Evolutionary conservation across 2,797 vertebrate genomes (phyloP).

Genomic region (Miichthys miiuy): DNA sequence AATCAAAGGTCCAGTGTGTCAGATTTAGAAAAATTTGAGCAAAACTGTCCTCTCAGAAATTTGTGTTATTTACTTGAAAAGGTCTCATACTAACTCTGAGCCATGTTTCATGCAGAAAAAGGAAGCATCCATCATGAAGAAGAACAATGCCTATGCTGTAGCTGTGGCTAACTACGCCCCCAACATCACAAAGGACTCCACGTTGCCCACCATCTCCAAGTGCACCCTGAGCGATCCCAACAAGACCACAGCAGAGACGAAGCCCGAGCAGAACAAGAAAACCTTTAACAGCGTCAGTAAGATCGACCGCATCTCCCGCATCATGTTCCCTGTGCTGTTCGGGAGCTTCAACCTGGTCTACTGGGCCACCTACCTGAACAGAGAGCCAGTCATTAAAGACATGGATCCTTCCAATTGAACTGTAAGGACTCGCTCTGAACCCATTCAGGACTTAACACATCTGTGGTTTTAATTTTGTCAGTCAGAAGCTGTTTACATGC

Average conservation of each 20-base stretch:
- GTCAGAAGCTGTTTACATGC: not conserved
- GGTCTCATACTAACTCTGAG: not conserved
- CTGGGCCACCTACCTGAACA: constrained; percentile 96
- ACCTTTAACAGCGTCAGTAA: constrained; percentile 98
- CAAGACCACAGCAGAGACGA: constrained; percentile 87
- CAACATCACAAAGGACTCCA: constrained; percentile 92
- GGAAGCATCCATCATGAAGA: constrained; percentile 91
- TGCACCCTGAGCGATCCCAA: constrained; percentile 80
- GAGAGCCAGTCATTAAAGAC: constrained; percentile 89
- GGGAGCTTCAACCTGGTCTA: constrained; percentile 96
- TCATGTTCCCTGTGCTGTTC: constrained; percentile 96
- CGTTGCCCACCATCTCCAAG: constrained; percentile 93
- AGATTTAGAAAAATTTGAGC: too few relatives aligned
- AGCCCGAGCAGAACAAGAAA: constrained; percentile 92
- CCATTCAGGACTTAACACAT: constrained; percentile 9
- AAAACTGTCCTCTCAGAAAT: not conserved
- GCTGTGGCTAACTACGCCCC: constrained; percentile 96
- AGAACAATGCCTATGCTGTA: constrained; percentile 96
- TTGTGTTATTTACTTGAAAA: not conserved
- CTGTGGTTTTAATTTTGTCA: constrained; percentile 1
- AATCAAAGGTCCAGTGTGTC: too few relatives aligned
- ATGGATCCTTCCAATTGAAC: constrained; percentile 87
- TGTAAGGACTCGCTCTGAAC: constrained; percentile 29
- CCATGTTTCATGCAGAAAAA: constrained; percentile 89
- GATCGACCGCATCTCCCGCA: constrained; percentile 97